Evolutionary conservation across 2,888 invertebrate species (phyloP).

Genomic region (Drosophila birchii): DNA sequence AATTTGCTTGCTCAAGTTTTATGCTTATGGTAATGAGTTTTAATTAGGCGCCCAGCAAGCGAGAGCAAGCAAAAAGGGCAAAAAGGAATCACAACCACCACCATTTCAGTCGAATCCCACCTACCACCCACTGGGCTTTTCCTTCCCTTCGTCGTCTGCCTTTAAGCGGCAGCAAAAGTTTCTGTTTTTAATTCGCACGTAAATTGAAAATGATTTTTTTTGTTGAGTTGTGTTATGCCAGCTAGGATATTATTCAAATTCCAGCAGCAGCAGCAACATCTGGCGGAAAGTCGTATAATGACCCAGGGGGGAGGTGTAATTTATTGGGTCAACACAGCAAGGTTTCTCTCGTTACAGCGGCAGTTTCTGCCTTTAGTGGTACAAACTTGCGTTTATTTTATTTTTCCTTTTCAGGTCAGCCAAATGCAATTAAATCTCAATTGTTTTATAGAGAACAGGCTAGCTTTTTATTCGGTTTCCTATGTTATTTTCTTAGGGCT

Average conservation of each 20-base stretch:
- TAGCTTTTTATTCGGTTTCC: constrained; percentile 17
- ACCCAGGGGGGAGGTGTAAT: constrained; percentile 18
- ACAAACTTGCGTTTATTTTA: constrained; percentile 19
- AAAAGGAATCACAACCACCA: constrained; percentile 51
- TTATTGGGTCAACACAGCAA: constrained; percentile 50
- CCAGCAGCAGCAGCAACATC: constrained; percentile 50
- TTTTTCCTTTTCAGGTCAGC: constrained; percentile 37
- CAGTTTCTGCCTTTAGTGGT: constrained; percentile 18
- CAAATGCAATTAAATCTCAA: constrained; percentile 50
- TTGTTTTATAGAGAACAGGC: constrained; percentile 33
- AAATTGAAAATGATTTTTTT: constrained; percentile 48
- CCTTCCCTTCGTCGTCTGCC: background rate
- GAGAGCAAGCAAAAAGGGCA: constrained; percentile 33
- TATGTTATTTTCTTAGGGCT: background rate
- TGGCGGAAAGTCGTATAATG: constrained; percentile 40
- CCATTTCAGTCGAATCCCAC: constrained; percentile 8
- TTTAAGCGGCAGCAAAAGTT: constrained; percentile 33
- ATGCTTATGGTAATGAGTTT: constrained; percentile 81
- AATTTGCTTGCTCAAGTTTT: constrained; percentile 66
- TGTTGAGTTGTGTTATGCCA: background rate
- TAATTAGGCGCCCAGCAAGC: constrained; percentile 77
- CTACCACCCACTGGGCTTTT: constrained; percentile 45
- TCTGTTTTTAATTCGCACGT: constrained; percentile 52
- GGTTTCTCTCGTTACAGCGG: constrained; percentile 7
- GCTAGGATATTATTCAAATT: constrained; percentile 44